Evolutionary conservation across 2,797 vertebrate species (phyloP).

Genomic region (Periophthalmus magnuspinnatus): DNA sequence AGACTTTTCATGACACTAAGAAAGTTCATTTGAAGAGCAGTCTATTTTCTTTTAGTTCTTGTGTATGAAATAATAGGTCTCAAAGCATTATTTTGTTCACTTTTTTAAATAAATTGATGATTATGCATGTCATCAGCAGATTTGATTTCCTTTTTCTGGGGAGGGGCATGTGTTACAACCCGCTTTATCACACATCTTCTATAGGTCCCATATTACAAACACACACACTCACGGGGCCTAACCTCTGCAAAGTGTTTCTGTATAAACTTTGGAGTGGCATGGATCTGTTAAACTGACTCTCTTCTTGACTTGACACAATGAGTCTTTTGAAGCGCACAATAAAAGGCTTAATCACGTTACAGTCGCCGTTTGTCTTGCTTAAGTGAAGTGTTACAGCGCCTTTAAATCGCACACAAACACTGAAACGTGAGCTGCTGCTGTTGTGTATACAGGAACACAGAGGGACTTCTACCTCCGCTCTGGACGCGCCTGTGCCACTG

Average conservation of each 20-base stretch:
- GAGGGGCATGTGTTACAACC: too few species aligned
- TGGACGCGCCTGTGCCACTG: slow-evolving; percentile 29
- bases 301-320: slow-evolving; percentile 53
- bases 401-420: slow-evolving; percentile 53
- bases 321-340: slow-evolving; percentile 70
- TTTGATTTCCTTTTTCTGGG: too few species aligned
- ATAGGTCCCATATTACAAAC: too few species aligned
- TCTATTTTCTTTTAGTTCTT: too few species aligned
- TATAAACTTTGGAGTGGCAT: neutral
- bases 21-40: neutral
- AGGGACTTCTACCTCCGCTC: slow-evolving; percentile 49
- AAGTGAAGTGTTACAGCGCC: slow-evolving; percentile 63
- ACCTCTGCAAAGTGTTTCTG: neutral
- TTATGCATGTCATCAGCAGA: too few species aligned
- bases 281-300: neutral
- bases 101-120: too few species aligned
- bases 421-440: slow-evolving; percentile 22
- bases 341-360: slow-evolving; percentile 68
- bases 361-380: slow-evolving; percentile 74
- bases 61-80: too few species aligned
- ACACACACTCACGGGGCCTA: neutral
- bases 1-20: neutral
- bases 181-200: too few species aligned
- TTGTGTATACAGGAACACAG: slow-evolving; percentile 27
- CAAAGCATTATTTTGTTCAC: too few species aligned